Evolutionary conservation across 2,113 vertebrate genomes (phyloP).

Genomic region (Numida meleagris): DNA sequence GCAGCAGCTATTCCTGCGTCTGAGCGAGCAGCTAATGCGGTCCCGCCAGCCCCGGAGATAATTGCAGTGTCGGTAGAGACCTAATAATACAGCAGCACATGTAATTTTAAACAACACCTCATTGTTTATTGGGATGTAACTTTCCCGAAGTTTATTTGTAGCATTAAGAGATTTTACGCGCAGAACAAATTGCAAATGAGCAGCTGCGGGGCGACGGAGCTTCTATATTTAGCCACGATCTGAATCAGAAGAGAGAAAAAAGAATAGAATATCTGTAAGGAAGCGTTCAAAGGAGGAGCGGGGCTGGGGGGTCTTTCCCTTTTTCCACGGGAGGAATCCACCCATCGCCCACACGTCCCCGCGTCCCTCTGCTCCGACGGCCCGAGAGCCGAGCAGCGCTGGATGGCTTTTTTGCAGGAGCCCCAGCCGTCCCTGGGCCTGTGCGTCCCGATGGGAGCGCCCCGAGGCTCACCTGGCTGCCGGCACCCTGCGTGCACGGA

Average conservation of each 20-base stretch:
- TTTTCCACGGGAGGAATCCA: conserved; percentile 14
- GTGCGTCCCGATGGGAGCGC: not conserved
- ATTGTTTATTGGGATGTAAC: conserved; percentile 75
- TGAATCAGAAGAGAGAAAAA: conserved; percentile 26
- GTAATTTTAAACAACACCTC: conserved; percentile 73
- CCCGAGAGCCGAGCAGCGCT: no score
- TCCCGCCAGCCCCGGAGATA: conserved; percentile 71
- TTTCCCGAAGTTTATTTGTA: conserved; percentile 74
- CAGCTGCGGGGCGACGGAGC: conserved; percentile 40
- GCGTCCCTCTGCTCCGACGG: conserved; percentile 19
- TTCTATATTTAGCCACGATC: conserved; percentile 50
- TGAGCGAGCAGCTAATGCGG: conserved; percentile 45
- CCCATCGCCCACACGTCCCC: not conserved
- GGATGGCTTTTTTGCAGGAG: not conserved
- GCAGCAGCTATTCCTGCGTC: conserved; percentile 38
- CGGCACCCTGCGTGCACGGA: not conserved
- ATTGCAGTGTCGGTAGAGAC: conserved; percentile 63
- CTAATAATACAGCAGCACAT: conserved; percentile 69
- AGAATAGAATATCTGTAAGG: conserved; percentile 43
- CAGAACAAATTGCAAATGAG: conserved; percentile 60
- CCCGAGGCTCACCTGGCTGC: not conserved
- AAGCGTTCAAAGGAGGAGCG: conserved; percentile 34
- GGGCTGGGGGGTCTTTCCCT: conserved; percentile 21
- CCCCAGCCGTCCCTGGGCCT: not conserved
- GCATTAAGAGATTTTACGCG: conserved; percentile 65